Evolutionary conservation across 1,140 invertebrate species (phyloP), one percentile per base, ranked within the genome.

Genomic region (Drosophila ironensis): DNA sequence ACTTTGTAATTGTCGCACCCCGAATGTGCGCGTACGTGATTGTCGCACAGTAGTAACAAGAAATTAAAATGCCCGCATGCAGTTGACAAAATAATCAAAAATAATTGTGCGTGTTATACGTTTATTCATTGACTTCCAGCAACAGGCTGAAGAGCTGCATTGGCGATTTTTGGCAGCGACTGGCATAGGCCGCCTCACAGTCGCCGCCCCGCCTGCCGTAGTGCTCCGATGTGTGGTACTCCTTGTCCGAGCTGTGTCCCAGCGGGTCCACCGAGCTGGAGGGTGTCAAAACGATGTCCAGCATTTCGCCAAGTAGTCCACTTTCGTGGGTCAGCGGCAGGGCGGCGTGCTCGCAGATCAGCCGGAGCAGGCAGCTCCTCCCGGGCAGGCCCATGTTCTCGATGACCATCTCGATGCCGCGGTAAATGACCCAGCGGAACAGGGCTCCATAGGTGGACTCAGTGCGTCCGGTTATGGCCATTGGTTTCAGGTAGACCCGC

Each of bases 311-410:
- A 37, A 94, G 89, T 57, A 95, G 91, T 6, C 94, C 94, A 60
- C 92, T 92, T 67, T 93, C 92, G 73, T 92, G 91, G 56, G 90
- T 91, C 67, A 95, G 92, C 44, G 94, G 94, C 30, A 92, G 89
- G 19, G 93, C 92, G 0, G 94, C 93, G 8, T 93, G 92, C 87
- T 96, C 95, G 81, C 95, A 96, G 88, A 96, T 94, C 54, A 93
- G 92, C 60, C 93, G 92, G 35, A 95, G 91, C 47, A 96, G 91
- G 84, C 95, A 96, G 42, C 91, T 91, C 44, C 93, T 91, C 6
- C 94, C 95, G 35, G 92, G 91, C 63, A 92, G 91, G 5, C 93
- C 93, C 71, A 93, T 92, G 59, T 92, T 88, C 24, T 82, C 56
- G 11, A 88, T 38, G 3, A 87, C 41, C 63, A 76, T 80, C 53